Base-by-base conservation (phyloP, 2,888 invertebrate species). In the Brachylomia viminalis region DNA sequence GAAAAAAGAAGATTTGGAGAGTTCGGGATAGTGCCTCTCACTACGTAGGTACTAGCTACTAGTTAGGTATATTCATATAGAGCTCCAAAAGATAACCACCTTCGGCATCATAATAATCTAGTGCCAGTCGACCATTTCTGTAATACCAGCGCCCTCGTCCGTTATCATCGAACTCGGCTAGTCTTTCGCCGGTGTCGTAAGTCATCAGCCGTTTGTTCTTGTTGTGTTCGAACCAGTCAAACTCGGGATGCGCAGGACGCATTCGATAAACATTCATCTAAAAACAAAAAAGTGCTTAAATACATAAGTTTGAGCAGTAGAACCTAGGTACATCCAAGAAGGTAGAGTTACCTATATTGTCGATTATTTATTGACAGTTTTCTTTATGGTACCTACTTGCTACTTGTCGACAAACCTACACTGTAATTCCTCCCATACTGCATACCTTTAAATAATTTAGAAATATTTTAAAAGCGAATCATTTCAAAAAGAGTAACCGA, bases 241-340 rank as follows among this genome's bases (percentile, higher is more conserved):
- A 95, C 83, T 96, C 95, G 0, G 96, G 96, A 38, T 94, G 94
- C 2, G 95, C 93, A 69, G 96, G 95, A 30, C 93, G 93, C 96
- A 96, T 96, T 27, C 95, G 94, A 84, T 96, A 96, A 4, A 95
- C 93, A 77, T 96, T 96, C 93, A 96, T 94, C 96, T 96, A 59
- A 81, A 66, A 72, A 45, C 20, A 54, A 61, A 64, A 42, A 49
- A 49, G 10, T 58, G 7, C 5, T 27, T 45, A 3, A 42, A 45
- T 27, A 52, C 30, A 59, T 13, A 30, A 23, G 45, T 47, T 54
- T 38, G 15, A 52, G 30, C 49, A 74, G 33, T 33, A 27, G 17
- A 58, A 42, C 47, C 47, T 27, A 68, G 33, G 7, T 27, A 64
- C 4, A 64, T 17, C 10, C 42, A 38, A 20, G n/a, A 11, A 64